Evolutionary conservation across 2,797 vertebrate genomes (phyloP), one percentile per base, ranked within the genome.

Genomic region (Neosilurus mollespiculum): DNA sequence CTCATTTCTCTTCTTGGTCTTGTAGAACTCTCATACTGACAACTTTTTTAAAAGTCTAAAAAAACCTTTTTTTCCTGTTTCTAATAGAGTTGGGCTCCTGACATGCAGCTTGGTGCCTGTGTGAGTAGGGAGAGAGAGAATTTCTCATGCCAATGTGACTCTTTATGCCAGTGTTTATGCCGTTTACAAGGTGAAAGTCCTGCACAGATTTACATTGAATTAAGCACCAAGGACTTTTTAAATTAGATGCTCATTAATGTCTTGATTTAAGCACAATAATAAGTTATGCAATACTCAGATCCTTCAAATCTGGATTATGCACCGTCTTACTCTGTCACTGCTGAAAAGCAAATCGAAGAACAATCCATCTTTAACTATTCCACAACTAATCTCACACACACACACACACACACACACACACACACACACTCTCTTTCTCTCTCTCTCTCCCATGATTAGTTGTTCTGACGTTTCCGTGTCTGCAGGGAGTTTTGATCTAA

Each of bases 401-500:
- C 30, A 30, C 30, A n/a, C 83, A 30, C 30, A 30, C 30, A 30
- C 30, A 30, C 30, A 30, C 30, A n/a, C 83, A 30, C 30, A 30
- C 30, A 30, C 30, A 30, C 30, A 30, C 30, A n/a, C 43, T 83
- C 59, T 81, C 58, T 70, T 53, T 81, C 71, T 81, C 54, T 78
- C 59, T 65, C n/a, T 75, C 53, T 58, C 72, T 12, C n/a, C 15
- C 43, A 53, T 82, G 82, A 89, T 87, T 81, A 84, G 82, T 72
- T 69, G 66, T 69, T 84, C 70, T 85, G 83, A 86, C 86, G 82
- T 85, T 88, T 81, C 81, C 64, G 65, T 16, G 62, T 86, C 86
- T 85, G n/a, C n/a, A 3, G 86, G 84, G 88, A 87, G 67, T 78
- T 86, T 80, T 84, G 76, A 77, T 85, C 88, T 89, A 89, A 89